phyloP scores from a whole-genome alignment of 2,113 vertebrate genomes.

The Columba janthina region DNA sequence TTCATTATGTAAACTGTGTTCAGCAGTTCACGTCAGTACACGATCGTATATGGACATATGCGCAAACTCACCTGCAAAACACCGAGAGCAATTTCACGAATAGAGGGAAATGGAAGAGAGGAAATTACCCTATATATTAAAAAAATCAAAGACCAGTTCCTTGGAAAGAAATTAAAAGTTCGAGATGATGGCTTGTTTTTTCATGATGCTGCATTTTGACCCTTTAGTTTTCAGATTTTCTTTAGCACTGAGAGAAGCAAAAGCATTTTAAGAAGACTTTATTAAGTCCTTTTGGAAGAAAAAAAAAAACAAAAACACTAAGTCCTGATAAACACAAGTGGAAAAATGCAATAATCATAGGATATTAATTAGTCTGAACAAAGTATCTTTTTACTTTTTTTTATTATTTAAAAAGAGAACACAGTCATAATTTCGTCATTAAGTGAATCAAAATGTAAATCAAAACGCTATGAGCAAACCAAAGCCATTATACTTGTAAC shows the following conservation, averaged over 20 bases:
- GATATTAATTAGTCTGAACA: not conserved
- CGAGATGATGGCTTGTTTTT: not conserved
- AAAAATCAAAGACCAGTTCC: not conserved
- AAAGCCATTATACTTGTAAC: not conserved
- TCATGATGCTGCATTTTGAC: not conserved
- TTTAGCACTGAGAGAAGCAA: not conserved
- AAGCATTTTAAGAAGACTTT: not conserved
- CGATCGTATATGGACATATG: not conserved
- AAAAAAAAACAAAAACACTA: not conserved
- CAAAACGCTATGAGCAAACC: slow-evolving; percentile 1
- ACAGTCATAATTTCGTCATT: not conserved
- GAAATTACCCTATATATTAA: not conserved
- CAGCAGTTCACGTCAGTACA: not conserved
- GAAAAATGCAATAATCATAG: not conserved
- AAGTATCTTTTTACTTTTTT: not conserved
- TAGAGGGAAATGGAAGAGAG: not conserved
- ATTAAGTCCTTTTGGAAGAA: not conserved
- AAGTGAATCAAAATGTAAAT: not conserved
- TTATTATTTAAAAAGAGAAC: not conserved
- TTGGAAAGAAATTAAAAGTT: not conserved
- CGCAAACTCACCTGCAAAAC: not conserved
- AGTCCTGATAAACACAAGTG: not conserved
- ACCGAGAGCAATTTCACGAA: not conserved
- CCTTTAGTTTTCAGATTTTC: not conserved
- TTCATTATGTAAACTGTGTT: not conserved